phyloP scores from a whole-genome alignment of 2,888 invertebrate genomes.

The Phasia obesa region DNA sequence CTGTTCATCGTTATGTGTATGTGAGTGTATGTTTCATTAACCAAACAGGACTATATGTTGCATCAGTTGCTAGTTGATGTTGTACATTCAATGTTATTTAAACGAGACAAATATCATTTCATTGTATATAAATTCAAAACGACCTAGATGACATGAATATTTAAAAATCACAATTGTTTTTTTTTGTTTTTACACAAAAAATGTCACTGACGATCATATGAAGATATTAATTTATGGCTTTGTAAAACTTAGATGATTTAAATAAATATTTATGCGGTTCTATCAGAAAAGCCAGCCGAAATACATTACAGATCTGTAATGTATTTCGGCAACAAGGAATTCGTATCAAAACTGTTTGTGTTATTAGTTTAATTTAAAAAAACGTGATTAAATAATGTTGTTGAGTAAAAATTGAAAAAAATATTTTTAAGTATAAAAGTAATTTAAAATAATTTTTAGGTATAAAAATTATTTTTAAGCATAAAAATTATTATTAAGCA shows the following conservation, averaged over 20 bases:
- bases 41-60: conserved; percentile 39
- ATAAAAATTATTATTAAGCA: too few relatives aligned
- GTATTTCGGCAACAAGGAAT: neutral
- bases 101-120: conserved; percentile 68
- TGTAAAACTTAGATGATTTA: conserved; percentile 28
- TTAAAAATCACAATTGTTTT: conserved; percentile 60
- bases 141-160: conserved; percentile 63
- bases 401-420: too few relatives aligned
- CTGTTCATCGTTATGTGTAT: too few relatives aligned
- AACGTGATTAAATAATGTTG: too few relatives aligned
- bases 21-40: conserved; percentile 1
- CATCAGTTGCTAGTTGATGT: conserved; percentile 53
- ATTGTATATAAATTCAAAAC: conserved; percentile 38
- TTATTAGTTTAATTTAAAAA: too few relatives aligned
- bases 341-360: too few relatives aligned
- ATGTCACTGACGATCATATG: conserved; percentile 47
- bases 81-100: conserved; percentile 53
- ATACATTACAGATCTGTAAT: conserved; percentile 20
- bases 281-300: conserved; percentile 8
- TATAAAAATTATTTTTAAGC: too few relatives aligned
- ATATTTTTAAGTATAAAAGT: too few relatives aligned
- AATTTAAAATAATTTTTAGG: too few relatives aligned
- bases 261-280: conserved; percentile 3
- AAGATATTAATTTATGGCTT: conserved; percentile 53
- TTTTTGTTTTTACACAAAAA: conserved; percentile 1